phyloP scores from a whole-genome alignment of 2,888 invertebrate genomes.

The Heteropelma amictum region DNA sequence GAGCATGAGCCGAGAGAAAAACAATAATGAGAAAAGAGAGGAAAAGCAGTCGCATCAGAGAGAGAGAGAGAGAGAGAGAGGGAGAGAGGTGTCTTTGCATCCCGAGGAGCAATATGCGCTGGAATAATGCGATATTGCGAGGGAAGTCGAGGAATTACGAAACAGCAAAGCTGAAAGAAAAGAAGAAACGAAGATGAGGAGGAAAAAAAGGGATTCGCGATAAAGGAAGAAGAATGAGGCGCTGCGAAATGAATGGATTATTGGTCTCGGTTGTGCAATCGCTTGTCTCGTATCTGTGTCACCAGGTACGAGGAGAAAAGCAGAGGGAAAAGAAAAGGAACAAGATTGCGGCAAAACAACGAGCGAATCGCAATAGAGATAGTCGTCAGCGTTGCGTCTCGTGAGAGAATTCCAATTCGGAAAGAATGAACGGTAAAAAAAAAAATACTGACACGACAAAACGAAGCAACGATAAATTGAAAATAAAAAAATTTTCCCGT shows the following conservation, averaged over 20 bases:
- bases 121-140: slow-evolving; percentile 10
- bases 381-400: neutral
- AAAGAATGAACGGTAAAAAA: slow-evolving; percentile 15
- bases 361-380: slow-evolving; percentile 23
- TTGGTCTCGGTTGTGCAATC: slow-evolving; percentile 59
- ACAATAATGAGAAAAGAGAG: neutral
- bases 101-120: too few species aligned
- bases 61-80: slow-evolving; percentile 24
- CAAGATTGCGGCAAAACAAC: slow-evolving; percentile 6
- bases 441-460: neutral
- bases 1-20: too few species aligned
- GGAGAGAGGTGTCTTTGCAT: slow-evolving; percentile 20
- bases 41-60: slow-evolving; percentile 11
- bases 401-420: slow-evolving; percentile 13
- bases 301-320: slow-evolving; percentile 31
- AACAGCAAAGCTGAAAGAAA: neutral
- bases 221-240: slow-evolving; percentile 13
- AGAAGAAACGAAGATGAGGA: neutral
- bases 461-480: neutral
- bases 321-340: neutral
- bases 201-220: neutral
- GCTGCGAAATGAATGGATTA: slow-evolving; percentile 62
- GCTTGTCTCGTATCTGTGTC: slow-evolving; percentile 53
- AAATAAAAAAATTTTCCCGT: too few species aligned
- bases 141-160: slow-evolving; percentile 10